A percentile compares a stretch with the other conserved stretches of the same genome.
Evolutionary conservation across 2,797 vertebrate species (phyloP).

Genomic region (Todus mexicanus): DNA sequence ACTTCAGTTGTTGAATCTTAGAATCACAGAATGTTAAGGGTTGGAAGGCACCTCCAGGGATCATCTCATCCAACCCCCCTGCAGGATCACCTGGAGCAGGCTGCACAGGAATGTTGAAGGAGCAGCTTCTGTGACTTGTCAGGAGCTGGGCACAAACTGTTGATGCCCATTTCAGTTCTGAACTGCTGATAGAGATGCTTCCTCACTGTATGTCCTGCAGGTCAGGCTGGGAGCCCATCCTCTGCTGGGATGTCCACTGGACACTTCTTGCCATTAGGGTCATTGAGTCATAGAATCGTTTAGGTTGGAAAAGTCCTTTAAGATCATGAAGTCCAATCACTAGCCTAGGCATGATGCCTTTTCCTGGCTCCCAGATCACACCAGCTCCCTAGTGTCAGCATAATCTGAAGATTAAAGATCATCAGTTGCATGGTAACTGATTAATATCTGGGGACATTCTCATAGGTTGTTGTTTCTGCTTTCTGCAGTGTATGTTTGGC

Average conservation of each 20-base stretch:
- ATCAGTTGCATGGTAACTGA: not conserved
- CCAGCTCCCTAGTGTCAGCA: not conserved
- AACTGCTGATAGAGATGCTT: not conserved
- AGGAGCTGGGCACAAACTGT: not conserved
- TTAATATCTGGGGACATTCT: not conserved
- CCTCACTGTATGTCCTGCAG: not conserved
- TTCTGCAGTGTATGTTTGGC: not conserved
- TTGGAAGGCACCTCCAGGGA: too few species aligned
- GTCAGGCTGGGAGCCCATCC: not conserved
- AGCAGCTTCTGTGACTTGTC: not conserved
- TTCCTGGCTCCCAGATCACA: not conserved
- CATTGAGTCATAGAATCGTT: not conserved
- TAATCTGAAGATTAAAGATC: not conserved
- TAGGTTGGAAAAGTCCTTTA: not conserved
- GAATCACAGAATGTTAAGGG: too few species aligned
- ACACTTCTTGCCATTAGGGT: not conserved
- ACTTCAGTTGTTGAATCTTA: not conserved
- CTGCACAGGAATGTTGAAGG: not conserved
- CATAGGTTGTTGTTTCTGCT: not conserved
- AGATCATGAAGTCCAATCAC: not conserved
- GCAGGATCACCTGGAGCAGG: too few species aligned
- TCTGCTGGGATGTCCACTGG: too few species aligned
- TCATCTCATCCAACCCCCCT: too few species aligned
- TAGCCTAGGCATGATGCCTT: not conserved
- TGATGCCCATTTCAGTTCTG: accelerated